These are phyloP conservation scores for Hylomyscus alleni DNA, from an alignment of 2,797 vertebrate genomes.

Conservation along the genomic window DNA sequence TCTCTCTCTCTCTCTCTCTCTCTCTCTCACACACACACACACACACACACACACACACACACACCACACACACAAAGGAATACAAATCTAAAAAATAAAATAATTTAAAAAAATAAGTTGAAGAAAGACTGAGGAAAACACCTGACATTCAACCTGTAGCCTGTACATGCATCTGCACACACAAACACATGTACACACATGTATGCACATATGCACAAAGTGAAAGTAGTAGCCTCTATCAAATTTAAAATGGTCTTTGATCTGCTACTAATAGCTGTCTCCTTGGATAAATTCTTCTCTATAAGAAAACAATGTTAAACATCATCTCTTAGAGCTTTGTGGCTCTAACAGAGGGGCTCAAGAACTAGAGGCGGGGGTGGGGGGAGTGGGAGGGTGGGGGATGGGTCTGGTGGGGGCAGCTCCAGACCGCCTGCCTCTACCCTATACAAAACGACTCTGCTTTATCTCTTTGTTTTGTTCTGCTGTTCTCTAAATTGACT, in stretches of 20 bases:
- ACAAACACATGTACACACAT: not conserved
- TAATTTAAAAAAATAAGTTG: not conserved
- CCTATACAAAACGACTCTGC: not conserved
- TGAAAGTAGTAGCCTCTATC: conserved; percentile 4
- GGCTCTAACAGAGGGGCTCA: not conserved
- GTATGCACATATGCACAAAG: not conserved
- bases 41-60: not conserved
- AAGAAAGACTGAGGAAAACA: not conserved
- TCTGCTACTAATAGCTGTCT: conserved; percentile 52
- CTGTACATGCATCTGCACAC: not conserved
- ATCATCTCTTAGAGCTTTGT: conserved; percentile 6
- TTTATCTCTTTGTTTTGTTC: conserved; percentile 54
- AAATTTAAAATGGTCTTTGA: conserved; percentile 42
- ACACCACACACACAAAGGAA: not conserved
- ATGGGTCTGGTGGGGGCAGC: not conserved
- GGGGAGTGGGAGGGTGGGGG: not conserved
- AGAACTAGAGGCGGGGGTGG: not conserved
- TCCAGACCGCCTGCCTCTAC: not conserved
- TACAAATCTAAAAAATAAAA: not conserved
- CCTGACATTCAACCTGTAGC: not conserved
- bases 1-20: too few relatives aligned
- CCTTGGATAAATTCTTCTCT: not conserved
- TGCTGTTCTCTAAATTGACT: conserved; percentile 48
- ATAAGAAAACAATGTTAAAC: not conserved
- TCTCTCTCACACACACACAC: not conserved